A percentile compares a stretch with the other conserved stretches of the same genome.
Evolutionary conservation across 2,888 invertebrate species (phyloP).

Genomic region (Cataglyphis altisquamis): DNA sequence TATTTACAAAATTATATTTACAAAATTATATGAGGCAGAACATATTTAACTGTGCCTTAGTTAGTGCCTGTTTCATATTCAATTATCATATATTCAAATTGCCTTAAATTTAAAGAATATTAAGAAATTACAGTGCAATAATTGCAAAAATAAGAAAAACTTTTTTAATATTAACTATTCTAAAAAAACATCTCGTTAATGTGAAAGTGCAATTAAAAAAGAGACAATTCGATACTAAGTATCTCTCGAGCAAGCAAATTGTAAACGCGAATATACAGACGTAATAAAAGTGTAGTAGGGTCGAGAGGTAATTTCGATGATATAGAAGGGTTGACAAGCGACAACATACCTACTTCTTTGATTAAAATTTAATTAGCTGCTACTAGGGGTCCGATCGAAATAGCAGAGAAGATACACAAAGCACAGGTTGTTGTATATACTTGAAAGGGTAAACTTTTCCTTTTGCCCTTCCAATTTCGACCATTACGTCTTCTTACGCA

Average conservation of each 20-base stretch:
- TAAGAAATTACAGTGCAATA: background rate
- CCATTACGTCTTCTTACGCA: slow-evolving; percentile 57
- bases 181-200: background rate
- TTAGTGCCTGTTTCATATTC: background rate
- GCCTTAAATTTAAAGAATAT: background rate
- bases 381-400: slow-evolving; percentile 65
- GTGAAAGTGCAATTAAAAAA: slow-evolving; percentile 15
- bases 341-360: slow-evolving; percentile 71
- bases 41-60: background rate
- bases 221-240: background rate
- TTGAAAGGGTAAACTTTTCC: slow-evolving; percentile 54
- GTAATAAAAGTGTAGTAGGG: background rate
- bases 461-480: slow-evolving; percentile 57
- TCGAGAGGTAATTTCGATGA: slow-evolving; percentile 12
- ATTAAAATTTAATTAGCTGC: slow-evolving; percentile 79
- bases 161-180: background rate
- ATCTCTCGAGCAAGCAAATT: background rate
- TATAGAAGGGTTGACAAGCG: background rate
- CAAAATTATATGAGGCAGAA: slow-evolving; percentile 8
- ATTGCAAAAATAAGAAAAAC: background rate
- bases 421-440: slow-evolving; percentile 63
- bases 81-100: background rate
- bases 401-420: slow-evolving; percentile 54
- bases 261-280: background rate
- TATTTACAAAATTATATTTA: background rate